Conservation (phyloP, 1,140 invertebrate genomes). For the Argopecten irradians region DNA sequence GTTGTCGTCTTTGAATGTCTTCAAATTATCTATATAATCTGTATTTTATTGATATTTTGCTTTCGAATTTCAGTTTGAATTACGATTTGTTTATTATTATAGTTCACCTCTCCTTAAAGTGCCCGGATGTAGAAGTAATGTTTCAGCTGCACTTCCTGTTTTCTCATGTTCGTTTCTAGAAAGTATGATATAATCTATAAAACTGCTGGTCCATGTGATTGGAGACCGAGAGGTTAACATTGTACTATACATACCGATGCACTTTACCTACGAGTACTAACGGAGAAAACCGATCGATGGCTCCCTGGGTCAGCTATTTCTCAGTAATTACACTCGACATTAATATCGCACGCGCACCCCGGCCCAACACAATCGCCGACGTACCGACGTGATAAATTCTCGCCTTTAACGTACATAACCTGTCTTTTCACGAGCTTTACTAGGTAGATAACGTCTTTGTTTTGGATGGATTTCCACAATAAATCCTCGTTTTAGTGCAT, state of each 20-base stretch:
- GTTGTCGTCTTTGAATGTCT: too few species aligned
- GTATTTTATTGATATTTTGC: too few species aligned
- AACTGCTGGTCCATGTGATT: not conserved
- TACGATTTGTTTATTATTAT: too few species aligned
- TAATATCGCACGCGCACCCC: slow-evolving; percentile 7
- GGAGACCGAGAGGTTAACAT: too few species aligned
- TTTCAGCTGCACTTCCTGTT: too few species aligned
- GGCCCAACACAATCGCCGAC: not conserved
- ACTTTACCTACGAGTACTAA: not conserved
- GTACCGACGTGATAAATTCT: not conserved
- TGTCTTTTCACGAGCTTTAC: not conserved
- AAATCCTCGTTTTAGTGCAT: slow-evolving; percentile 15
- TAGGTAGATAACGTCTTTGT: slow-evolving; percentile 8
- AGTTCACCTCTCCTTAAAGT: too few species aligned
- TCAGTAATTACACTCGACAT: slow-evolving; percentile 7
- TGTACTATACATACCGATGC: not conserved
- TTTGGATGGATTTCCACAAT: slow-evolving; percentile 8
- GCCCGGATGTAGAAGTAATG: too few species aligned
- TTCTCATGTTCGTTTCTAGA: too few species aligned
- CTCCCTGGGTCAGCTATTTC: not conserved
- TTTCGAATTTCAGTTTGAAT: too few species aligned
- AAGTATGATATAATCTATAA: too few species aligned
- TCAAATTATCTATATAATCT: too few species aligned
- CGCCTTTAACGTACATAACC: not conserved
- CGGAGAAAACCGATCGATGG: not conserved